These are phyloP conservation scores for Apus apus DNA, from an alignment of 2,113 vertebrate genomes.

Conservation along the genomic window DNA sequence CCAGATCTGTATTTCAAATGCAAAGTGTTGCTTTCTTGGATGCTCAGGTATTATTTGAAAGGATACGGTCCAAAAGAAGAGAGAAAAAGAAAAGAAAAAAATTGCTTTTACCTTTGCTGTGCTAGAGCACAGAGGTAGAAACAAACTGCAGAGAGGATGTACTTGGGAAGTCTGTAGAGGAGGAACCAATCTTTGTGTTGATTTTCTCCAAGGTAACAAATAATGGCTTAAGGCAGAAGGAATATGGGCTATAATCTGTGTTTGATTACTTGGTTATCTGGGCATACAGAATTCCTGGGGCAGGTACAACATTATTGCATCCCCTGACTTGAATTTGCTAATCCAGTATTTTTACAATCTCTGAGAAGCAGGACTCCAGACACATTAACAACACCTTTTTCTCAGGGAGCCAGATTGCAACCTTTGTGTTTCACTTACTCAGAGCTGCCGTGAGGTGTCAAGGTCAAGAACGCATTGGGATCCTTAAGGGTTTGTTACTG, in stretches of 20 bases:
- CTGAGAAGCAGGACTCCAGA: not conserved
- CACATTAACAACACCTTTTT: not conserved
- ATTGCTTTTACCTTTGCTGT: not conserved
- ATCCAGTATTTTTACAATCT: not conserved
- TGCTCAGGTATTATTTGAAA: not conserved
- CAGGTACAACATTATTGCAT: not conserved
- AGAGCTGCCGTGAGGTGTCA: not conserved
- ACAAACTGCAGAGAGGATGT: not conserved
- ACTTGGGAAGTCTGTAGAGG: not conserved
- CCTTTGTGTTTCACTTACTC: not conserved
- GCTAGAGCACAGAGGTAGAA: not conserved
- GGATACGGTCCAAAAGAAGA: not conserved
- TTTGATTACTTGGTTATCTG: not conserved
- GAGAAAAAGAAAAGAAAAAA: not conserved
- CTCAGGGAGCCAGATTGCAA: not conserved
- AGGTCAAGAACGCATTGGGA: not conserved
- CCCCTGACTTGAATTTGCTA: not conserved
- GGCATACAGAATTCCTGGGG: accelerated
- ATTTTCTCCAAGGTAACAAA: not conserved
- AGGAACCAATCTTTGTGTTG: not conserved
- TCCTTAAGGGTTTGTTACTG: not conserved
- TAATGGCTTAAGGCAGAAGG: not conserved
- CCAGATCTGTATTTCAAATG: not conserved
- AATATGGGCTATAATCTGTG: not conserved
- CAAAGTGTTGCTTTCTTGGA: not conserved